Evolutionary conservation across 2,888 invertebrate genomes (phyloP).

Genomic region (Entomobrya multifasciata): DNA sequence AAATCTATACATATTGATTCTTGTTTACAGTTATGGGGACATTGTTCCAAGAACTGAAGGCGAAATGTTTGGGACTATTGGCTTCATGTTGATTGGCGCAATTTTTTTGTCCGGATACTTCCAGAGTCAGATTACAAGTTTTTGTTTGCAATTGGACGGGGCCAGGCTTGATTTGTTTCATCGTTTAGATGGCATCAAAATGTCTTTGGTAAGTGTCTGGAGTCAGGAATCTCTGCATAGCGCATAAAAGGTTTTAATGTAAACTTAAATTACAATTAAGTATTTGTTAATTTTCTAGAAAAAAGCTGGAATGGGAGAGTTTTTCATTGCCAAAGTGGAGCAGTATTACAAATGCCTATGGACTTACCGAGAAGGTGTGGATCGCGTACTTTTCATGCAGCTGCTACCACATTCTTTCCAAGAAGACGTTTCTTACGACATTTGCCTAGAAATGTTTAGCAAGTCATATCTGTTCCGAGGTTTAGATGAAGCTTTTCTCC

Average conservation of each 20-base stretch:
- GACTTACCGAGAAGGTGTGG: slow-evolving; percentile 75
- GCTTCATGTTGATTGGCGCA: slow-evolving; percentile 69
- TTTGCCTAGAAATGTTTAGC: slow-evolving; percentile 76
- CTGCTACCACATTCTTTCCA: slow-evolving; percentile 68
- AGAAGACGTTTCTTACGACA: slow-evolving; percentile 72
- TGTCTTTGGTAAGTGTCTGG: slow-evolving; percentile 54
- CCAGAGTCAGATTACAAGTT: slow-evolving; percentile 68
- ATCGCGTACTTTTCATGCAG: slow-evolving; percentile 50
- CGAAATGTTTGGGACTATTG: slow-evolving; percentile 63
- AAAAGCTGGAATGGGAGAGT: slow-evolving; percentile 48
- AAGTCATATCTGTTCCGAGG: slow-evolving; percentile 70
- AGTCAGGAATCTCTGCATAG: too few relatives aligned
- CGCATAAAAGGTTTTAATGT: too few relatives aligned
- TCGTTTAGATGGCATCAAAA: slow-evolving; percentile 65
- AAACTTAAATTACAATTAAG: too few relatives aligned
- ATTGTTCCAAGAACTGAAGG: slow-evolving; percentile 22
- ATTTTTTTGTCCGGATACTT: slow-evolving; percentile 72
- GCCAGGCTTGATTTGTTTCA: slow-evolving; percentile 74
- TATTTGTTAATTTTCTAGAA: slow-evolving; percentile 15
- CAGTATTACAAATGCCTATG: slow-evolving; percentile 75
- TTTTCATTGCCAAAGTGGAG: slow-evolving; percentile 59
- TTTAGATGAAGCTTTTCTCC: slow-evolving; percentile 69
- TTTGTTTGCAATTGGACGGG: slow-evolving; percentile 71
- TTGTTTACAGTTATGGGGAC: slow-evolving; percentile 50
- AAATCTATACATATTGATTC: not conserved